Percentiles rank a stretch among this genome's conserved stretches.
phyloP scores from a whole-genome alignment of 2,888 invertebrate genomes.

The Xylophagus ater region DNA sequence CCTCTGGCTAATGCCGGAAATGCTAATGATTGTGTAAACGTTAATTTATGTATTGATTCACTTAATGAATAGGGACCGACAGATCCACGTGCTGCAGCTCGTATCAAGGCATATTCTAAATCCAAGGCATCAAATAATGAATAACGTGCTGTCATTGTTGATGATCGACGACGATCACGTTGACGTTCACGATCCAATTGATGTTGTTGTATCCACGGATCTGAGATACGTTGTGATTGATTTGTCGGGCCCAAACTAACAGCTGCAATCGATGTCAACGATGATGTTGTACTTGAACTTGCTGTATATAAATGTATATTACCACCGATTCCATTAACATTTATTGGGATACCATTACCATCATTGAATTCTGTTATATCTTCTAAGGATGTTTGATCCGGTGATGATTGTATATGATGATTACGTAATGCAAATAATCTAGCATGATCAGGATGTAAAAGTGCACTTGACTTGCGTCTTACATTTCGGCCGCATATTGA shows the following conservation, averaged over 20 bases:
- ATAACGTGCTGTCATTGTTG: conserved; percentile 51
- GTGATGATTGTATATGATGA: conserved; percentile 37
- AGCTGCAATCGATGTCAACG: conserved; percentile 43
- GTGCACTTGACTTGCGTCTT: conserved; percentile 46
- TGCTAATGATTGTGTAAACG: conserved; percentile 61
- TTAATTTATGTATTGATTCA: conserved; percentile 59
- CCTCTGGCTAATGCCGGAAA: conserved; percentile 61
- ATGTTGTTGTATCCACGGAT: conserved; percentile 38
- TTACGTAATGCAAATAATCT: conserved; percentile 44
- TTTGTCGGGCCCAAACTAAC: conserved; percentile 31
- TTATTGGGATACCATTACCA: conserved; percentile 22
- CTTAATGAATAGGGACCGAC: conserved; percentile 60
- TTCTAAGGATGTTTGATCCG: conserved; percentile 38
- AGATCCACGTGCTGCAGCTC: conserved; percentile 58
- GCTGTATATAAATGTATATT: conserved; percentile 39
- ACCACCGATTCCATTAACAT: conserved; percentile 25
- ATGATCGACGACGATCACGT: conserved; percentile 45
- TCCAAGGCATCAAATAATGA: conserved; percentile 61
- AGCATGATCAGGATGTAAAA: conserved; percentile 61
- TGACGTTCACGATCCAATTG: conserved; percentile 35
- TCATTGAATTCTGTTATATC: conserved; percentile 41
- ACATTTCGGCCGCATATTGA: conserved; percentile 27
- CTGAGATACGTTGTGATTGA: conserved; percentile 36
- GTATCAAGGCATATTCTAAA: conserved; percentile 54
- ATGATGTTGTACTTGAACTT: conserved; percentile 48